Evolutionary conservation across 1,140 invertebrate species (phyloP).

Genomic region (Oppia nitens): DNA sequence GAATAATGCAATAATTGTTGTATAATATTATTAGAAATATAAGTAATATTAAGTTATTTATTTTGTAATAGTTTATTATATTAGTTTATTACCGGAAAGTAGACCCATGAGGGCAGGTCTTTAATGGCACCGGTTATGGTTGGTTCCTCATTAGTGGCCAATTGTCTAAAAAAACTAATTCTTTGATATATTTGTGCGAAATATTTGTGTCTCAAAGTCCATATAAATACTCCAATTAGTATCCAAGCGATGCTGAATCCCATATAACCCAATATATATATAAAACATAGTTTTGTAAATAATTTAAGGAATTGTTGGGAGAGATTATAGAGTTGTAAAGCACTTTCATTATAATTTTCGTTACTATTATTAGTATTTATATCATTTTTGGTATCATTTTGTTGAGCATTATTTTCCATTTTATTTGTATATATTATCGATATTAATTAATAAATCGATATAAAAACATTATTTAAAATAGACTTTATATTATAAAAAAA

Average conservation of each 20-base stretch:
- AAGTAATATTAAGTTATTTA: too few species aligned
- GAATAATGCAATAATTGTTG: too few species aligned
- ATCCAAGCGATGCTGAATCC: slow-evolving; percentile 72
- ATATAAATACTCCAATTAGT: slow-evolving; percentile 56
- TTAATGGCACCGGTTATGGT: slow-evolving; percentile 61
- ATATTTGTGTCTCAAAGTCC: slow-evolving; percentile 47
- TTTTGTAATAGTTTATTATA: too few species aligned
- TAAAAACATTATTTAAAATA: too few species aligned
- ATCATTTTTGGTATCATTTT: background rate
- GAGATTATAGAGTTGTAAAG: background rate
- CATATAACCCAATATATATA: slow-evolving; percentile 64
- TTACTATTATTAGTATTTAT: too few species aligned
- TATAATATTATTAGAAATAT: too few species aligned
- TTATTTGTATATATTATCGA: background rate
- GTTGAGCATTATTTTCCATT: background rate
- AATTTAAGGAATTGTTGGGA: slow-evolving; percentile 1
- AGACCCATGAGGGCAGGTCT: slow-evolving; percentile 77
- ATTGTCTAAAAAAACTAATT: slow-evolving; percentile 57
- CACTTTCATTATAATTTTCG: background rate
- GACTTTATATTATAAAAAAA: too few species aligned
- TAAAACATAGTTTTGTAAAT: slow-evolving; percentile 1
- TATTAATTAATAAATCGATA: too few species aligned
- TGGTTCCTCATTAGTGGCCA: slow-evolving; percentile 64
- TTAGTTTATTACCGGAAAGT: slow-evolving; percentile 6
- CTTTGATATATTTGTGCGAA: slow-evolving; percentile 51